phyloP scores from a whole-genome alignment of 2,113 vertebrate genomes.

The Ursus arctos region DNA sequence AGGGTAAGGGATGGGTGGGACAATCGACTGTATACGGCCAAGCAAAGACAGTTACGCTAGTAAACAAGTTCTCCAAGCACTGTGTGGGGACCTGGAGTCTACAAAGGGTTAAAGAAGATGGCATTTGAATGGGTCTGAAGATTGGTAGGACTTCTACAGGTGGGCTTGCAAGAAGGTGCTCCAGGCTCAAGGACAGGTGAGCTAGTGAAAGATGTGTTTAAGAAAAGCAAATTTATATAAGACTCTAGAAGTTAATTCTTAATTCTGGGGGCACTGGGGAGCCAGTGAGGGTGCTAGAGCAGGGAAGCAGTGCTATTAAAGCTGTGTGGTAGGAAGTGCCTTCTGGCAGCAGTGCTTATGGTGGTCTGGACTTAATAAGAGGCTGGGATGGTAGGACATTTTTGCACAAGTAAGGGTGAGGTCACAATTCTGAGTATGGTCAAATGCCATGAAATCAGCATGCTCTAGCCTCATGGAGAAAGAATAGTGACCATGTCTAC shows the following conservation, averaged over 20 bases:
- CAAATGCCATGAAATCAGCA: background rate
- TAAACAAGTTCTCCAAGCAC: background rate
- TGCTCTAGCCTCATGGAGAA: background rate
- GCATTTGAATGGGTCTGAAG: too few species aligned
- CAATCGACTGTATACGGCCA: background rate
- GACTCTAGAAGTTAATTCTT: background rate
- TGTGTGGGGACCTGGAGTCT: background rate
- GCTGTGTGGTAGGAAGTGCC: background rate
- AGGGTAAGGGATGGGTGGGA: too few species aligned
- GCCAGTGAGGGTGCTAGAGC: background rate
- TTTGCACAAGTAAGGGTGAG: background rate
- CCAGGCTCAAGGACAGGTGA: background rate
- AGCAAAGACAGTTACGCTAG: too few species aligned
- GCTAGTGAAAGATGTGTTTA: background rate
- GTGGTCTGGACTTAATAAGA: background rate
- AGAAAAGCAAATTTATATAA: background rate
- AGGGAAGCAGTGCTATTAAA: accelerated
- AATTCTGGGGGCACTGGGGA: background rate
- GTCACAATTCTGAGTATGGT: background rate
- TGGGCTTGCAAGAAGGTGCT: background rate
- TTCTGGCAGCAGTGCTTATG: too few species aligned
- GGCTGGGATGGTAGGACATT: background rate
- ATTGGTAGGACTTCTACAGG: background rate
- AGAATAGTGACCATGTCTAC: background rate
- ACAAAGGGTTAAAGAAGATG: background rate